Base-by-base conservation (phyloP, 2,888 invertebrate genomes). In the Elaeidobius kamerunicus region DNA sequence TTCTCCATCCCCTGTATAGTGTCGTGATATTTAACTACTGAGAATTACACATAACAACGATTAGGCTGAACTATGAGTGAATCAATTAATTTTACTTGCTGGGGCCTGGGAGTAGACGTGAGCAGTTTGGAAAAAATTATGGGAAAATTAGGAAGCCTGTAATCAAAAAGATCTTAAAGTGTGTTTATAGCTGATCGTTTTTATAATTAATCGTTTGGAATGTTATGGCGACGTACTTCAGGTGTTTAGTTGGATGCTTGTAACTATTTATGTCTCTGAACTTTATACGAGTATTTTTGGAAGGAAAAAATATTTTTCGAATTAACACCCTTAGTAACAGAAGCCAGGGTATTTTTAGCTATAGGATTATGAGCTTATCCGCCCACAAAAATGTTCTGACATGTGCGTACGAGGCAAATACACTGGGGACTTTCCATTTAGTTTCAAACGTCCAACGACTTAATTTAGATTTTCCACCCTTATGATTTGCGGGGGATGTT, bases 1-100 rank as follows among this genome's bases (percentile, higher is more conserved):
- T 16, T 16, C 15, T 11, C n/a, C n/a, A 3, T 2, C 18, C 30
- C 30, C 7, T 7, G 42, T 42, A 42, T 12, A n/a, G 5, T 3
- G 27, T 41, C n/a, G 15, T 30, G 3, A 30, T 27, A 27, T 17
- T 28, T 11, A 16, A 20, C 16, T 41, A 32, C 35, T 11, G 15
- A 15, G 35, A 34, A 12, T 34, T 18, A 1, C 19, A n/a, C 15
- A 34, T n/a, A 44, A 34, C 27, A 46, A 19, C 28, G 28, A 28
- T 45, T 20, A 23, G 23, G 18, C 38, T 36, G 38, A 28, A 28
- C 46, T n/a, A n/a, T n/a, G 5, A 15, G 28, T 27, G 40, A 46
- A 41, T 52, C 52, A 40, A 52, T 52, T 52, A 46, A 34, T 41
- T 52, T 52, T 52, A 52, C 35, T 40, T 23, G 38, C 35, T 39